Percentiles rank a stretch among this genome's conserved stretches.
Evolutionary conservation across 2,888 invertebrate species (phyloP).

Genomic region (Teinopalpus imperialis): DNA sequence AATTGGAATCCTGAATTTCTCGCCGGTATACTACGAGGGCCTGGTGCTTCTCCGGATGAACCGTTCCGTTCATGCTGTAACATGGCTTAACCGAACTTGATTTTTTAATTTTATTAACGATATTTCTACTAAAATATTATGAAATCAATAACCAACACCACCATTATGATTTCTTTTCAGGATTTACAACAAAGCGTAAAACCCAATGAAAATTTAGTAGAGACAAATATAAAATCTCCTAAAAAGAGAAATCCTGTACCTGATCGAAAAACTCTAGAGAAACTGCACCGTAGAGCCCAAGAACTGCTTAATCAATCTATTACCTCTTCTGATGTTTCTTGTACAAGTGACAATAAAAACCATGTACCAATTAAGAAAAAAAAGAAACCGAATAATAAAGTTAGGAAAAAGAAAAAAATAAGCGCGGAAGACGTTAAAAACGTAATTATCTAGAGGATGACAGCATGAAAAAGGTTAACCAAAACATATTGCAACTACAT

Average conservation of each 20-base stretch:
- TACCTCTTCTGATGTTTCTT: slow-evolving; percentile 59
- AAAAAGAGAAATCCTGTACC: slow-evolving; percentile 38
- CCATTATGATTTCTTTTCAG: too few relatives aligned
- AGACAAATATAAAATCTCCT: slow-evolving; percentile 30
- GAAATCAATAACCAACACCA: too few relatives aligned
- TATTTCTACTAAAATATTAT: too few relatives aligned
- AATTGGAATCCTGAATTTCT: too few relatives aligned
- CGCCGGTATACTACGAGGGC: too few relatives aligned
- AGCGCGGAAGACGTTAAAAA: slow-evolving; percentile 26
- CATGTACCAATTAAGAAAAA: background rate
- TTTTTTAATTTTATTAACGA: too few relatives aligned
- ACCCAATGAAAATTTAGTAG: slow-evolving; percentile 16
- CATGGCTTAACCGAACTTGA: too few relatives aligned
- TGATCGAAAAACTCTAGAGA: slow-evolving; percentile 54
- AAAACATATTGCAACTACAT: slow-evolving; percentile 17
- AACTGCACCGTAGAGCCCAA: slow-evolving; percentile 68
- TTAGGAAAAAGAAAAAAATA: slow-evolving; percentile 9
- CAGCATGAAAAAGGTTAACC: slow-evolving; percentile 26
- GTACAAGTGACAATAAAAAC: slow-evolving; percentile 36
- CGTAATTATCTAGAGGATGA: background rate
- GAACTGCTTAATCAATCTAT: slow-evolving; percentile 61
- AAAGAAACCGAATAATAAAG: slow-evolving; percentile 17
- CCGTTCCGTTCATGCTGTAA: too few relatives aligned
- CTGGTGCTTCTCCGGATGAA: too few relatives aligned
- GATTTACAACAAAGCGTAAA: slow-evolving; percentile 5